A percentile compares a stretch with the other conserved stretches of the same genome.
These are phyloP conservation scores for Hypena proboscidalis DNA, from an alignment of 2,888 invertebrate genomes.

Conservation along the genomic window DNA sequence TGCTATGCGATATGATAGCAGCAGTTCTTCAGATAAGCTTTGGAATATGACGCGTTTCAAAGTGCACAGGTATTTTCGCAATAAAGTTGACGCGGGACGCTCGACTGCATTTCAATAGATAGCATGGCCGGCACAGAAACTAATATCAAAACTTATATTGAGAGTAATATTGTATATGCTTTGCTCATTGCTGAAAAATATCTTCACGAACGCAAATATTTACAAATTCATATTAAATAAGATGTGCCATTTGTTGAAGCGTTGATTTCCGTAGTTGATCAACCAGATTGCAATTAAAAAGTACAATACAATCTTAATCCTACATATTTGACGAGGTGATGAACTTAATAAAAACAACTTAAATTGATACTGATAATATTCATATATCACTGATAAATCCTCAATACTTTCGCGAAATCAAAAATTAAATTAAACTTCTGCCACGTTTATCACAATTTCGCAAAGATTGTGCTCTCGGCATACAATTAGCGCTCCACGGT, in stretches of 20 bases:
- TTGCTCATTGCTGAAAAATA: too few relatives aligned
- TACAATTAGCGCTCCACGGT: conserved; percentile 1
- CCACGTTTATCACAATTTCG: background rate
- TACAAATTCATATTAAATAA: too few relatives aligned
- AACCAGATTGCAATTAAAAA: too few relatives aligned
- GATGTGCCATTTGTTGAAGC: too few relatives aligned
- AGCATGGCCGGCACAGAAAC: conserved; percentile 21
- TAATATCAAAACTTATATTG: conserved; percentile 25
- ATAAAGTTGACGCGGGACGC: conserved; percentile 33
- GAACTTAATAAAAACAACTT: too few relatives aligned
- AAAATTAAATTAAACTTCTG: background rate
- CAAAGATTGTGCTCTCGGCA: background rate
- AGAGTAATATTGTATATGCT: conserved; percentile 6
- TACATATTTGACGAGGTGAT: too few relatives aligned
- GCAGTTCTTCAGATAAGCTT: conserved; percentile 25
- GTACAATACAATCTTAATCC: too few relatives aligned
- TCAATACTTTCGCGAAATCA: too few relatives aligned
- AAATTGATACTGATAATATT: too few relatives aligned
- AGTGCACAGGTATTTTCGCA: conserved; percentile 35
- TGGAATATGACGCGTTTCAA: conserved; percentile 24
- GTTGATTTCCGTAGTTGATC: too few relatives aligned
- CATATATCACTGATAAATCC: too few relatives aligned
- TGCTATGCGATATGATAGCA: conserved; percentile 16
- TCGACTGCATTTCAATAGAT: conserved; percentile 35
- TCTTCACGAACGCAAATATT: too few relatives aligned